These are phyloP conservation scores for Argynnis bischoffii DNA, from an alignment of 2,888 invertebrate genomes.

Conservation along the genomic window DNA sequence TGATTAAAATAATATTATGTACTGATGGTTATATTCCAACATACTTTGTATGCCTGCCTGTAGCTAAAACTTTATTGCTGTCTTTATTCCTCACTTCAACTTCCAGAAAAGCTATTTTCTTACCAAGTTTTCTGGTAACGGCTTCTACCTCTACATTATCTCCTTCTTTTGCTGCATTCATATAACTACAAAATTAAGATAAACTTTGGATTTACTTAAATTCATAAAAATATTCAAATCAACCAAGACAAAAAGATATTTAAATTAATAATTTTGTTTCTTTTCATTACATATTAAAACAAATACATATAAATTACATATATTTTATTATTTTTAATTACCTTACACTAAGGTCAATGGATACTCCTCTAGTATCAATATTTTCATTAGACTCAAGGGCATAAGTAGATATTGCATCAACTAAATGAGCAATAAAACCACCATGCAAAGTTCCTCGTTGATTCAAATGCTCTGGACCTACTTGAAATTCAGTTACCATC, in stretches of 20 bases:
- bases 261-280: too few species aligned
- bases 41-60: slow-evolving; percentile 93
- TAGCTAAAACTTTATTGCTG: slow-evolving; percentile 88
- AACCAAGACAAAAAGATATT: too few species aligned
- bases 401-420: slow-evolving; percentile 87
- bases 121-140: slow-evolving; percentile 88
- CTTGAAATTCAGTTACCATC: slow-evolving; percentile 88
- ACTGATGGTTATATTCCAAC: slow-evolving; percentile 50
- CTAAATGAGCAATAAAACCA: slow-evolving; percentile 91
- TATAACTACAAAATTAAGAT: slow-evolving; percentile 81
- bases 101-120: slow-evolving; percentile 90
- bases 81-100: slow-evolving; percentile 90
- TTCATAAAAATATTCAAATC: too few species aligned
- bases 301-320: neutral
- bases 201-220: neutral
- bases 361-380: slow-evolving; percentile 87
- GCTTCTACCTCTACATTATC: slow-evolving; percentile 91
- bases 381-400: slow-evolving; percentile 87
- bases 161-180: slow-evolving; percentile 89
- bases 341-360: slow-evolving; percentile 92
- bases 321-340: slow-evolving; percentile 57
- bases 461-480: slow-evolving; percentile 89
- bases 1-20: neutral
- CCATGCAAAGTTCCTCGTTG: slow-evolving; percentile 90
- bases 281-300: too few species aligned